Conservation (phyloP, 2,797 vertebrate species). For the Poeciliopsis turneri region DNA sequence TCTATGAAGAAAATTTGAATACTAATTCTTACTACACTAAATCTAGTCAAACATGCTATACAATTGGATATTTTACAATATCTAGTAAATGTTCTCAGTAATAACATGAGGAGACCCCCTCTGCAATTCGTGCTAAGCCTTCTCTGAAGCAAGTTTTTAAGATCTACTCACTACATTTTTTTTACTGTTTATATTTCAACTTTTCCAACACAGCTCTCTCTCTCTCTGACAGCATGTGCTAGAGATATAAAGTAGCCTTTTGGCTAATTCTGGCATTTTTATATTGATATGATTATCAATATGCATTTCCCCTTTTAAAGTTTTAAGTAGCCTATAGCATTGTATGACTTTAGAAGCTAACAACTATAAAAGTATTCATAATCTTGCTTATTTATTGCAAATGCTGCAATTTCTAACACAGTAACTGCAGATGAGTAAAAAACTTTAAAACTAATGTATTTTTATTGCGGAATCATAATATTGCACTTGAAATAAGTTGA, state of each 20-base stretch:
- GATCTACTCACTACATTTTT: neutral
- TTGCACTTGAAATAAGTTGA: neutral
- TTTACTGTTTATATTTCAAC: neutral
- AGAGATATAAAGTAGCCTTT: neutral
- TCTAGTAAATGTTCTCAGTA: conserved; percentile 1
- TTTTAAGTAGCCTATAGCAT: neutral
- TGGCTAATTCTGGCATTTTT: conserved; percentile 1
- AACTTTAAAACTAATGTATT: neutral
- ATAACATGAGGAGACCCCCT: neutral
- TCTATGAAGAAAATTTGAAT: neutral
- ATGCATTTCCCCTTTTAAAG: neutral
- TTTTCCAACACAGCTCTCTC: neutral
- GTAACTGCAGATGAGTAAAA: neutral
- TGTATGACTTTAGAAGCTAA: neutral
- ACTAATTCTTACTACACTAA: neutral
- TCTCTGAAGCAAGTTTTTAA: neutral
- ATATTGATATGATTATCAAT: neutral
- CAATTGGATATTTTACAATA: neutral
- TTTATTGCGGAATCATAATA: neutral
- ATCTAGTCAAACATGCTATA: neutral
- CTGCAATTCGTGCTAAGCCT: neutral
- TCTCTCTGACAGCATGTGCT: neutral
- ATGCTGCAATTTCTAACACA: neutral
- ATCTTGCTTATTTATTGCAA: neutral
- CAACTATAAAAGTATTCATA: neutral